phyloP scores from a whole-genome alignment of 2,888 invertebrate genomes.

The Neria commutata region DNA sequence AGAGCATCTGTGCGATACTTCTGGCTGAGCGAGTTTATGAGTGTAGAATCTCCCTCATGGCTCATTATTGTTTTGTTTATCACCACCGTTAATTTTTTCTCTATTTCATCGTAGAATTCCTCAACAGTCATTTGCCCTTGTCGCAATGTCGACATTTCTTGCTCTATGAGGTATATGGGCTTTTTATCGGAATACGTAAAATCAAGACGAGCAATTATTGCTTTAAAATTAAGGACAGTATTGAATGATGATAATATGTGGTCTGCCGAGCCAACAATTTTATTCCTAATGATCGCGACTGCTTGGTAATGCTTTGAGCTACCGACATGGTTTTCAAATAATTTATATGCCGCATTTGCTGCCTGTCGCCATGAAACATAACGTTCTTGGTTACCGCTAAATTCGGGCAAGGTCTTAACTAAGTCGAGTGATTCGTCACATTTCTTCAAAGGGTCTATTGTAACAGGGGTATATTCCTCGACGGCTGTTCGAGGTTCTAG shows the following conservation, averaged over 20 bases:
- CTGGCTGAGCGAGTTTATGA: conserved; percentile 18
- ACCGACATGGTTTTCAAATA: conserved; percentile 6
- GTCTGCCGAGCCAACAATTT: conserved; percentile 5
- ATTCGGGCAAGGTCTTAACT: background rate
- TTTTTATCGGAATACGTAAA: conserved; percentile 8
- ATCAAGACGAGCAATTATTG: too few species aligned
- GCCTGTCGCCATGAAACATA: conserved; percentile 16
- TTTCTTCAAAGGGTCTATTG: too few species aligned
- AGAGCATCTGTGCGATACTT: conserved; percentile 29
- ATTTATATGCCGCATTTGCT: conserved; percentile 8
- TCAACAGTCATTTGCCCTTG: background rate
- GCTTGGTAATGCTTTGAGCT: conserved; percentile 23
- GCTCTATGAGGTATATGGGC: conserved; percentile 12
- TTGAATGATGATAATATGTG: background rate
- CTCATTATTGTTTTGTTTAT: conserved; percentile 24
- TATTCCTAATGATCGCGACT: conserved; percentile 21
- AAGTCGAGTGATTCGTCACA: background rate
- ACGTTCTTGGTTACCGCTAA: conserved; percentile 6
- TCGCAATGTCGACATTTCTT: background rate
- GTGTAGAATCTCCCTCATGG: conserved; percentile 15
- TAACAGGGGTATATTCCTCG: too few species aligned
- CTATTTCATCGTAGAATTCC: conserved; percentile 16
- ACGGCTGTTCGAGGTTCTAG: too few species aligned
- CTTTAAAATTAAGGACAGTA: too few species aligned
- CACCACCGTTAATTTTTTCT: conserved; percentile 19